Evolutionary conservation across 2,113 vertebrate species (phyloP).

Genomic region (Etheostoma spectabile): DNA sequence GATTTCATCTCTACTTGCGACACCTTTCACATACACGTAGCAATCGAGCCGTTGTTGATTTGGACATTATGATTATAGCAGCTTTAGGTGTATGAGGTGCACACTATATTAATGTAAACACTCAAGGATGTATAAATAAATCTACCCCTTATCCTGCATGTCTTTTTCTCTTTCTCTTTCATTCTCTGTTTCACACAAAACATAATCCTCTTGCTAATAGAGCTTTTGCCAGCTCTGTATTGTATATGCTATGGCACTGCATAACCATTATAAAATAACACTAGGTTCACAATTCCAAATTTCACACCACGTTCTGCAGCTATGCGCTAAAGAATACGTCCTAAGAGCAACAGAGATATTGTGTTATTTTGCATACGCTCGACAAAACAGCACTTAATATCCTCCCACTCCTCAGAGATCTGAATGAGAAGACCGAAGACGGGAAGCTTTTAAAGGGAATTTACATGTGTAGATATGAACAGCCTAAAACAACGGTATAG

Average conservation of each 20-base stretch:
- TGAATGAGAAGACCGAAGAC: slow-evolving; percentile 22
- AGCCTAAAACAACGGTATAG: neutral
- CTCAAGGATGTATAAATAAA: neutral
- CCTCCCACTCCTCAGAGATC: slow-evolving; percentile 32
- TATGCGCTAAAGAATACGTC: slow-evolving; percentile 31
- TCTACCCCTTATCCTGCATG: neutral
- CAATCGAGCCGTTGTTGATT: neutral
- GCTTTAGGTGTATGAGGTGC: neutral
- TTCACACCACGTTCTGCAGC: slow-evolving; percentile 60
- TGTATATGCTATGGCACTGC: slow-evolving; percentile 37
- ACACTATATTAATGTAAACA: neutral
- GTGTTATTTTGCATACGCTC: slow-evolving; percentile 31
- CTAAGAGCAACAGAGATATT: slow-evolving; percentile 25
- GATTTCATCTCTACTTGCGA: neutral
- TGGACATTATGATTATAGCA: neutral
- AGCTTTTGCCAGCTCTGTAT: slow-evolving; percentile 43
- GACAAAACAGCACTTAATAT: slow-evolving; percentile 48
- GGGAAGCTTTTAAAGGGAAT: slow-evolving; percentile 38
- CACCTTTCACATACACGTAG: neutral
- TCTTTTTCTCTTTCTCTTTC: slow-evolving; percentile 1
- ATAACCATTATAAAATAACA: slow-evolving; percentile 37
- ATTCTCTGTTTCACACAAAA: slow-evolving; percentile 27
- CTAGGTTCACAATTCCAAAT: slow-evolving; percentile 49
- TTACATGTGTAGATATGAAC: slow-evolving; percentile 17
- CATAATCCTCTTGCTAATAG: slow-evolving; percentile 51